phyloP scores from a whole-genome alignment of 2,113 vertebrate genomes.

The Microtus ochrogaster region DNA sequence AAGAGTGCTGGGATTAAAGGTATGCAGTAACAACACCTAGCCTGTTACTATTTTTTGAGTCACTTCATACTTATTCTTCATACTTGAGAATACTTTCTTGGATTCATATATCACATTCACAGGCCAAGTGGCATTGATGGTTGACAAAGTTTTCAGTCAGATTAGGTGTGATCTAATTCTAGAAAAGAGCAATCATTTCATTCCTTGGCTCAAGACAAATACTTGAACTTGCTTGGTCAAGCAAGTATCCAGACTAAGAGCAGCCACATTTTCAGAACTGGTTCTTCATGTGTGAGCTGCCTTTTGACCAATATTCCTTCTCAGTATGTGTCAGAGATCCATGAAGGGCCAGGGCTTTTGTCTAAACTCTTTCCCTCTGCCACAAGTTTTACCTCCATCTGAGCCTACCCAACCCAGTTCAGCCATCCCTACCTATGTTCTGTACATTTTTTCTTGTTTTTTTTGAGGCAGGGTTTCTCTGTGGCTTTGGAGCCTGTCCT shows the following conservation, averaged over 20 bases:
- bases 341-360: background rate
- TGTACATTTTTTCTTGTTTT: background rate
- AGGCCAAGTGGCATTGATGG: background rate
- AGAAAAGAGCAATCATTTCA: conserved; percentile 14
- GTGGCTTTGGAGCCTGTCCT: too few relatives aligned
- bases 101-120: background rate
- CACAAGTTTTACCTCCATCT: background rate
- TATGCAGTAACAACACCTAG: background rate
- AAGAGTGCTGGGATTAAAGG: too few relatives aligned
- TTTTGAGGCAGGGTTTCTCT: too few relatives aligned
- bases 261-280: background rate
- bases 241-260: background rate
- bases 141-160: background rate
- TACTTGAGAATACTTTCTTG: background rate
- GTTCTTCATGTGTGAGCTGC: background rate
- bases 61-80: background rate
- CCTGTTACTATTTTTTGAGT: background rate
- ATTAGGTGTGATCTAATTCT: background rate
- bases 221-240: background rate
- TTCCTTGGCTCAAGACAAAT: background rate
- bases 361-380: background rate
- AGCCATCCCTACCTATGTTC: background rate
- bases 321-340: background rate
- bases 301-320: background rate
- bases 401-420: background rate